Base-by-base conservation (phyloP, 2,113 vertebrate species). In the Coptodon rendalli region DNA sequence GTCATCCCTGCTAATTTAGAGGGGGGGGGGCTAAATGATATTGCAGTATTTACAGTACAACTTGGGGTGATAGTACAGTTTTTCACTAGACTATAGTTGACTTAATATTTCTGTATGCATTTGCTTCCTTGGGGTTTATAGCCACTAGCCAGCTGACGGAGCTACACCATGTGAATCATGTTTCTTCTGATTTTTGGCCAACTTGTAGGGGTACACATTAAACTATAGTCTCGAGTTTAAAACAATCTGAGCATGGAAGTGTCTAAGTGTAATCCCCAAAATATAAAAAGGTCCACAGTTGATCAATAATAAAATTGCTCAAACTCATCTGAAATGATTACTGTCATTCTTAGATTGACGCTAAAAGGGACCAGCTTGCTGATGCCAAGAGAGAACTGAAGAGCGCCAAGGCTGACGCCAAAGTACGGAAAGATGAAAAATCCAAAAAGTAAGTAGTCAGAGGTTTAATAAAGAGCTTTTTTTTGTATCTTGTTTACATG, bases 381-480 rank as follows among this genome's bases (percentile, higher is more conserved):
- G 98, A 98, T 86, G 97, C 99, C 81, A 97, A 97, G 92, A 97
- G 98, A 93, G 98, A 99, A 92, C 96, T 99, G 86, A 99, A 99
- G 96, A 97, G 98, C 89, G 96, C 98, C 92, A 99, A 99, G 96
- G 98, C 98, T 66, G 98, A 99, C 78, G 97, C 97, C 95, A 99
- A 99, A 97, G 96, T 98, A 96, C 97, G 97, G 93, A 98, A 93
- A 95, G 98, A 99, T 93, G 97, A 98, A 89, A 99, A 97, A 93
- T 97, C 97, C 95, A 98, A 97, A 97, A 99, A 98, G 98, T 99
- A 96, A 92, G 98, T 90, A 4, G 24, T 5, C 13, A 14, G 9
- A 6, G 13, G 11, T 59, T 63, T 36, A 19, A 5, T 48, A 5
- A 17, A 11, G 6, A 22, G 2, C 3, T 1, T 11, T 5, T 19